Percentiles rank a stretch among this genome's conserved stretches.
These are phyloP conservation scores for Channa maculata DNA, from an alignment of 2,113 vertebrate species.

Conservation along the genomic window DNA sequence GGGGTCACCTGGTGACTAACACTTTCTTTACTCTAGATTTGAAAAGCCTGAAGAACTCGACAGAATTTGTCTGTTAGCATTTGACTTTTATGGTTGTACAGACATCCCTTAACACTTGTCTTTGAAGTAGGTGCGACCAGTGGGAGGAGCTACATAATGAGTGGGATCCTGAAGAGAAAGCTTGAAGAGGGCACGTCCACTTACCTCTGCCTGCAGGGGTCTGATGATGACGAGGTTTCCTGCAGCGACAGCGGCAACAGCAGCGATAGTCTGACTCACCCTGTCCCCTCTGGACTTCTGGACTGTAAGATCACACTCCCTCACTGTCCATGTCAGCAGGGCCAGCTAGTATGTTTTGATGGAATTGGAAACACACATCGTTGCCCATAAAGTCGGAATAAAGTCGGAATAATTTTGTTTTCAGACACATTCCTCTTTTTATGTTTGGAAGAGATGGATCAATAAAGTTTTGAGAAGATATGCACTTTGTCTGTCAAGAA, in stretches of 20 bases:
- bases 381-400: too few species aligned
- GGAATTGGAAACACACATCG: neutral
- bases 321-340: neutral
- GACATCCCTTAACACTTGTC: too few species aligned
- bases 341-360: neutral
- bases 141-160: slow-evolving; percentile 80
- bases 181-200: slow-evolving; percentile 91
- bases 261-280: slow-evolving; percentile 92
- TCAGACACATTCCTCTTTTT: too few species aligned
- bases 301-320: slow-evolving; percentile 84
- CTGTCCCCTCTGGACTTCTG: slow-evolving; percentile 88
- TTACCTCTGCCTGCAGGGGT: slow-evolving; percentile 89
- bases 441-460: too few species aligned
- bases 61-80: too few species aligned
- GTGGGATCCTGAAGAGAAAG: slow-evolving; percentile 92
- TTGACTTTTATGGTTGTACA: too few species aligned
- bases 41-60: too few species aligned
- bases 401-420: too few species aligned
- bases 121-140: slow-evolving; percentile 42
- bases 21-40: too few species aligned
- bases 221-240: slow-evolving; percentile 90
- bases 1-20: too few species aligned
- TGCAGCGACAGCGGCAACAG: slow-evolving; percentile 97
- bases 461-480: too few species aligned
- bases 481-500: too few species aligned